phyloP scores from a whole-genome alignment of 2,797 vertebrate species.

The Helicolenus hilgendorfi region DNA sequence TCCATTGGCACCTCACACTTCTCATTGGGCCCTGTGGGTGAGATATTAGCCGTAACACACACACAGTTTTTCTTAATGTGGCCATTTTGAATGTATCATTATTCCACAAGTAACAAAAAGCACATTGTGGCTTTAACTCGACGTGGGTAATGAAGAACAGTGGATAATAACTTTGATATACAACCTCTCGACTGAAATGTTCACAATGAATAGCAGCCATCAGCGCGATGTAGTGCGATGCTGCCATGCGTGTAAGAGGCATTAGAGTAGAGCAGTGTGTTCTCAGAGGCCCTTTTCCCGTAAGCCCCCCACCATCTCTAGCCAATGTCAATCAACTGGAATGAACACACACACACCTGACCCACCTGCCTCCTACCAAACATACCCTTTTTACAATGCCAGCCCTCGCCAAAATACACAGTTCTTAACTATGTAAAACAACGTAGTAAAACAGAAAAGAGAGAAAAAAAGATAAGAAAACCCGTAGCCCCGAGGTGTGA shows the following conservation, averaged over 20 bases:
- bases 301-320: conserved; percentile 70
- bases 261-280: conserved; percentile 62
- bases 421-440: conserved; percentile 74
- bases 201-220: conserved; percentile 52
- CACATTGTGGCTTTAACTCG: conserved; percentile 36
- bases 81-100: conserved; percentile 38
- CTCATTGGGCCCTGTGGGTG: conserved; percentile 60
- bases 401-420: conserved; percentile 79
- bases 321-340: conserved; percentile 80
- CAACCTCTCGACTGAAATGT: conserved; percentile 33
- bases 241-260: conserved; percentile 56
- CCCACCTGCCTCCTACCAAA: conserved; percentile 77
- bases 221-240: conserved; percentile 8
- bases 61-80: conserved; percentile 10
- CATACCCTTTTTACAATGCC: conserved; percentile 66
- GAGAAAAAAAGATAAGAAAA: conserved; percentile 71
- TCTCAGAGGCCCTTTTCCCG: conserved; percentile 77
- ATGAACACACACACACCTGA: conserved; percentile 74
- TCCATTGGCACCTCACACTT: conserved; percentile 81
- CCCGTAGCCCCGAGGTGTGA: conserved; percentile 54
- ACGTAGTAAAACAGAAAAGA: conserved; percentile 67
- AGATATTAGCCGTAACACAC: conserved; percentile 39
- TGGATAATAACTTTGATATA: conserved; percentile 69
- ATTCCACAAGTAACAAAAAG: conserved; percentile 46
- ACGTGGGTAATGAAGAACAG: conserved; percentile 57